phyloP scores from a whole-genome alignment of 2,888 invertebrate species.

The Eupeodes latifasciatus region DNA sequence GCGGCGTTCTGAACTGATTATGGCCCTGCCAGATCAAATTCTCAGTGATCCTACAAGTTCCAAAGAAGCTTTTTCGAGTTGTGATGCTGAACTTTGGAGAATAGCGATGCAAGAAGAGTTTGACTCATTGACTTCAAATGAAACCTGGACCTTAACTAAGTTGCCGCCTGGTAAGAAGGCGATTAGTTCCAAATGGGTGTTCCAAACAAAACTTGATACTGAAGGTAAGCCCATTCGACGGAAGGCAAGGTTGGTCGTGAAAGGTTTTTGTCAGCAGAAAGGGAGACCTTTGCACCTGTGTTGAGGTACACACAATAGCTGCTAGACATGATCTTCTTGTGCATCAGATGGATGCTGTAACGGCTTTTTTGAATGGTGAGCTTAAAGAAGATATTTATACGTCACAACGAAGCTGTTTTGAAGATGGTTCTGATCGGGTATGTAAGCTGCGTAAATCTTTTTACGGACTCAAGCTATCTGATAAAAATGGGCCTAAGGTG shows the following conservation, averaged over 20 bases:
- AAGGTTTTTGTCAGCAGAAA: conserved; percentile 61
- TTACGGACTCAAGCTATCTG: conserved; percentile 72
- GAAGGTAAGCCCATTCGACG: conserved; percentile 44
- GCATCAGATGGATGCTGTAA: too few relatives aligned
- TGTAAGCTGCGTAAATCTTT: conserved; percentile 71
- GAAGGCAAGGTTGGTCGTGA: conserved; percentile 64
- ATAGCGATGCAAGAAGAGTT: conserved; percentile 27
- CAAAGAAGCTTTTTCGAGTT: background rate
- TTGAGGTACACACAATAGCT: too few relatives aligned
- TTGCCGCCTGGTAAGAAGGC: conserved; percentile 55
- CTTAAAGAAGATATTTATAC: conserved; percentile 63
- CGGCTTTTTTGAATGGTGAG: background rate
- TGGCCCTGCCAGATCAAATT: background rate
- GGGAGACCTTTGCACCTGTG: conserved; percentile 51
- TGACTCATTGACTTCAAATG: too few relatives aligned
- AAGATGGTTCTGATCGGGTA: conserved; percentile 46
- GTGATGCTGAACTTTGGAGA: too few relatives aligned
- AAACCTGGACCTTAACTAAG: too few relatives aligned
- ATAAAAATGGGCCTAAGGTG: too few relatives aligned
- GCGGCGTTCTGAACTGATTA: background rate
- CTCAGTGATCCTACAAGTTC: background rate
- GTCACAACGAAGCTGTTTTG: conserved; percentile 65
- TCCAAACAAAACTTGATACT: too few relatives aligned
- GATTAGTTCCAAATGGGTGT: conserved; percentile 24
- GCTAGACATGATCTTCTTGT: too few relatives aligned